These are phyloP conservation scores for Tachuris rubrigastra DNA, from an alignment of 2,113 vertebrate species.

Conservation along the genomic window DNA sequence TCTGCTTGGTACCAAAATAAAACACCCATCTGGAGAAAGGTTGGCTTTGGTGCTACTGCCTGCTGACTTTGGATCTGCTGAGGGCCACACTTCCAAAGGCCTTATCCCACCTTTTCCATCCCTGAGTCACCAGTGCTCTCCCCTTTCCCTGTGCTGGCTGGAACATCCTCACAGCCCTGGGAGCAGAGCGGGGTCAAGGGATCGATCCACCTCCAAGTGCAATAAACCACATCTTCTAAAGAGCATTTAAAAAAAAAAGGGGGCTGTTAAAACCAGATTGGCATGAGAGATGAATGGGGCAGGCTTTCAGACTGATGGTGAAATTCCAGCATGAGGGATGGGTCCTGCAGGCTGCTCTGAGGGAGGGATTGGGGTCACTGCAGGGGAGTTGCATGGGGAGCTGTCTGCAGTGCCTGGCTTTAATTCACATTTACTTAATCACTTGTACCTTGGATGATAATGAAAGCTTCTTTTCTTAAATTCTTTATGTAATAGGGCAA, in stretches of 20 bases:
- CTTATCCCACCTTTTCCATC: not conserved
- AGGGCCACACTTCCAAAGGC: not conserved
- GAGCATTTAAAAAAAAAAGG: not conserved
- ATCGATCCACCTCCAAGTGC: not conserved
- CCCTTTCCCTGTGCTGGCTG: not conserved
- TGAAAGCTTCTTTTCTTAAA: conserved; percentile 13
- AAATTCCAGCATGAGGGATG: not conserved
- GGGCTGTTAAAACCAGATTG: not conserved
- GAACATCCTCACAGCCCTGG: not conserved
- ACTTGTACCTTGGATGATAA: conserved; percentile 1
- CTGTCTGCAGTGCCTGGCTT: not conserved
- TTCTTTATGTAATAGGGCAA: conserved; percentile 13
- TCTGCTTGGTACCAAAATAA: not conserved
- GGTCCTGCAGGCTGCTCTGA: not conserved
- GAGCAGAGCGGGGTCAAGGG: not conserved
- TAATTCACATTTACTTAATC: conserved; percentile 9
- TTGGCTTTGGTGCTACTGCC: not conserved
- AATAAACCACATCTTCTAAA: not conserved
- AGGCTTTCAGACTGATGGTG: not conserved
- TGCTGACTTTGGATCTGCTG: not conserved
- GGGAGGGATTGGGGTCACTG: not conserved
- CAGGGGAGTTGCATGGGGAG: not conserved
- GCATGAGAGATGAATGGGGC: not conserved
- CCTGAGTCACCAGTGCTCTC: not conserved
- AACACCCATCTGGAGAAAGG: not conserved